phyloP scores from a whole-genome alignment of 2,888 invertebrate species.

The Zygogramma bicolorata region DNA sequence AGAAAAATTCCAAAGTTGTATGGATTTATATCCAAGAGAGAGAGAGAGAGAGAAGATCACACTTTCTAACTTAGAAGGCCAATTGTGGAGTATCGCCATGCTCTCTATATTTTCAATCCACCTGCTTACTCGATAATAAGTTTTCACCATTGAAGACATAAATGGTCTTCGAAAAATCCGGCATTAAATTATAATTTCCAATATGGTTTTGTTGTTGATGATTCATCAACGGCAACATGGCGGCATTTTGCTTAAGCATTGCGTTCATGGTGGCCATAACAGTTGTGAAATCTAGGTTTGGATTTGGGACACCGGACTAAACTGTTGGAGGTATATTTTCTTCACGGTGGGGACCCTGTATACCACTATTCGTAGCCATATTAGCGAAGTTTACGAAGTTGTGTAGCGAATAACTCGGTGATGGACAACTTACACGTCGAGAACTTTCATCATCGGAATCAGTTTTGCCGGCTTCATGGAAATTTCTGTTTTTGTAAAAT shows the following conservation, averaged over 20 bases:
- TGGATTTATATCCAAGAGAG: too few relatives aligned
- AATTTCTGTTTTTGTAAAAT: too few relatives aligned
- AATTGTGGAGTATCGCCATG: not conserved
- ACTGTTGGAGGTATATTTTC: not conserved
- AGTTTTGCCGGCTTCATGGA: too few relatives aligned
- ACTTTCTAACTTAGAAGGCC: not conserved
- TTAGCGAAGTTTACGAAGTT: not conserved
- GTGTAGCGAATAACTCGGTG: not conserved
- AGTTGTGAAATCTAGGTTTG: not conserved
- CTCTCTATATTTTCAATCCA: not conserved
- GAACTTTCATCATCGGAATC: too few relatives aligned
- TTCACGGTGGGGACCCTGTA: not conserved
- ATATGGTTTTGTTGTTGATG: not conserved
- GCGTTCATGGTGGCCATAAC: not conserved
- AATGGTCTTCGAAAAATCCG: not conserved
- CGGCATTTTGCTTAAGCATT: not conserved
- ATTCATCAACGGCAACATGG: not conserved
- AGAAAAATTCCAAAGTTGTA: too few relatives aligned
- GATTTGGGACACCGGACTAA: not conserved
- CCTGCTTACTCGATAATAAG: not conserved
- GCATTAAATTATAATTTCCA: not conserved
- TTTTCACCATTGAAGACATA: not conserved
- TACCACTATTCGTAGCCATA: not conserved
- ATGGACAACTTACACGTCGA: too few relatives aligned
- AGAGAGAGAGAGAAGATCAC: too few relatives aligned